Evolutionary conservation across 2,113 vertebrate genomes (phyloP).

Genomic region (Cephalopterus ornatus): DNA sequence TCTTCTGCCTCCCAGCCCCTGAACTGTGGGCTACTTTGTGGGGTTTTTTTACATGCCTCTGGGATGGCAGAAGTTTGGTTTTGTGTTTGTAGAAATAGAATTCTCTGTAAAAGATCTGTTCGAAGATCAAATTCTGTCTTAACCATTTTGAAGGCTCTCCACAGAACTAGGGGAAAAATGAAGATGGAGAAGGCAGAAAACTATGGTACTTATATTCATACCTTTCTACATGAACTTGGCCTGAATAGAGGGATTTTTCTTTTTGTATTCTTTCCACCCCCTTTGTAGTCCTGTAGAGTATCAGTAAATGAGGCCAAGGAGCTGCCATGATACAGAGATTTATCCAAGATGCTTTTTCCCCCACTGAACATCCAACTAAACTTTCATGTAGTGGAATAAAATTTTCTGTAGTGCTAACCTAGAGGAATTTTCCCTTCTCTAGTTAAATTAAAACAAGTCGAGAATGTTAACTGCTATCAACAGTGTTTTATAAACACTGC

Average conservation of each 20-base stretch:
- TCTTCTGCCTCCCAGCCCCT: rapidly evolving
- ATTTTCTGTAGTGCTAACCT: background rate
- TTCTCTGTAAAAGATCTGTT: background rate
- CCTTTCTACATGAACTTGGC: background rate
- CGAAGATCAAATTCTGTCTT: background rate
- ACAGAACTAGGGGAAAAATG: background rate
- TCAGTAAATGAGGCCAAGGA: background rate
- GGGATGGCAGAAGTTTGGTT: background rate
- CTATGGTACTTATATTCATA: background rate
- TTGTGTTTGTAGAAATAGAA: background rate
- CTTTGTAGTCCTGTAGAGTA: background rate
- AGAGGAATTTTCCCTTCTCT: background rate
- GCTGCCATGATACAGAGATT: background rate
- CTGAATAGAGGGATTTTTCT: background rate
- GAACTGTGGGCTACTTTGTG: background rate
- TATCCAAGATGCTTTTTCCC: background rate
- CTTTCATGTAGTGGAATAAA: background rate
- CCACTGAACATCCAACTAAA: background rate
- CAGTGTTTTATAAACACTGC: background rate
- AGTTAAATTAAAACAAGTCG: background rate
- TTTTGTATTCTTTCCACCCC: background rate
- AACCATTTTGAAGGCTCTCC: background rate
- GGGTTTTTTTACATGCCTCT: rapidly evolving
- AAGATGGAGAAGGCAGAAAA: background rate
- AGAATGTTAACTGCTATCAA: background rate